These are phyloP conservation scores for Perca flavescens DNA, from an alignment of 2,113 vertebrate genomes.

Conservation along the genomic window DNA sequence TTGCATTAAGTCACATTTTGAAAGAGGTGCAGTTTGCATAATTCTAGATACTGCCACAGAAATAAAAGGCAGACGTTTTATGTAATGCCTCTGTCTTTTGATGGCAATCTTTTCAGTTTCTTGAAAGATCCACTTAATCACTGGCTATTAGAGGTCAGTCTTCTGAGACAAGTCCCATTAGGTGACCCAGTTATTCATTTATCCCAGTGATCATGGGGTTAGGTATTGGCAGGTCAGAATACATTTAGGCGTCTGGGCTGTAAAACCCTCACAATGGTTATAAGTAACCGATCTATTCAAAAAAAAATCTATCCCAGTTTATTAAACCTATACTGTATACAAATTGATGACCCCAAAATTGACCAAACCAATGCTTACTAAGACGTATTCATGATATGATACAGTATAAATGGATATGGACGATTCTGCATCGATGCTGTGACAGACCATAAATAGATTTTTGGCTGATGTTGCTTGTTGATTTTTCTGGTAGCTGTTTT, in stretches of 20 bases:
- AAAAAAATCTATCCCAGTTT: background rate
- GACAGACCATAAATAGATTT: too few species aligned
- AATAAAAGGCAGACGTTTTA: background rate
- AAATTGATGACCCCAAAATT: background rate
- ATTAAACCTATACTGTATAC: background rate
- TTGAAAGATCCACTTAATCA: constrained; percentile 1
- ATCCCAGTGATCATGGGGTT: background rate
- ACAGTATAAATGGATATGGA: background rate
- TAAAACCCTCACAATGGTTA: background rate
- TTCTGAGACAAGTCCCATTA: background rate
- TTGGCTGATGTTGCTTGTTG: too few species aligned
- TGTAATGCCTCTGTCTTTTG: constrained; percentile 4
- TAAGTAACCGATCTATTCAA: background rate
- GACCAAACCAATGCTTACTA: background rate
- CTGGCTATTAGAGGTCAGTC: background rate
- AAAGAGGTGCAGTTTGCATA: constrained; percentile 61
- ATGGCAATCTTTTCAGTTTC: constrained; percentile 13
- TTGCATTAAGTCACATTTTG: constrained; percentile 37
- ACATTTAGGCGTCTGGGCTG: background rate
- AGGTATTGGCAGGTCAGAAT: background rate
- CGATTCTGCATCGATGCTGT: too few species aligned
- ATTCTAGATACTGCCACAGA: constrained; percentile 37
- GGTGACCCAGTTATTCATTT: background rate
- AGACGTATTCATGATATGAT: background rate
- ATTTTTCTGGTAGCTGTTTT: too few species aligned